phyloP scores from a whole-genome alignment of 2,113 vertebrate genomes.

The Hemibagrus wyckioides region DNA sequence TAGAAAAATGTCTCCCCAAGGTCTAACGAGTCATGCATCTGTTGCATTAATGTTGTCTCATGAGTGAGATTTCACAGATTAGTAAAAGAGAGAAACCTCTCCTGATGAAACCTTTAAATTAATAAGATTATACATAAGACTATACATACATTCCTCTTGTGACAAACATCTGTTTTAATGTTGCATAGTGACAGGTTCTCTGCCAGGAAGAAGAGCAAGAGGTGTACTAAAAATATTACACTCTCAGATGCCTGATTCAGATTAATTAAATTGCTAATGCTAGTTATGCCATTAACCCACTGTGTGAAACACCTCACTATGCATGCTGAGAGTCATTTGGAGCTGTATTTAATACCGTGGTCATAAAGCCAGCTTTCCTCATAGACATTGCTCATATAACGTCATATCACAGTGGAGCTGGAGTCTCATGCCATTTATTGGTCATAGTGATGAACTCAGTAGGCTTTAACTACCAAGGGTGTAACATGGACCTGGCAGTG shows the following conservation, averaged over 20 bases:
- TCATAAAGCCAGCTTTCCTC: neutral
- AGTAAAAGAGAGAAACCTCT: neutral
- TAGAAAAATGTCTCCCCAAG: neutral
- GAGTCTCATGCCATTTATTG: neutral
- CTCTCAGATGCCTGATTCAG: neutral
- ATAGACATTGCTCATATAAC: neutral
- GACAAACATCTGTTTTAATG: neutral
- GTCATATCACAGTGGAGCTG: neutral
- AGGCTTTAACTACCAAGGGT: no score
- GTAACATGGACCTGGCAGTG: neutral
- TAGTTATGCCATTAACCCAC: neutral
- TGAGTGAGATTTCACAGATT: neutral
- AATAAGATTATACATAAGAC: neutral
- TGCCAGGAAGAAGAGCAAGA: neutral
- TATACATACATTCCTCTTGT: neutral
- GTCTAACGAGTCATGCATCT: no score
- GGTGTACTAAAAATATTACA: neutral
- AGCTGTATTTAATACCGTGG: neutral
- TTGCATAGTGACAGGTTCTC: neutral
- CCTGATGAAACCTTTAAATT: neutral
- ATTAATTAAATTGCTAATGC: neutral
- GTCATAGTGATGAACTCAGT: neutral
- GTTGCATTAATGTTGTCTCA: neutral
- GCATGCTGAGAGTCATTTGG: neutral
- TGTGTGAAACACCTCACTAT: neutral